Base-by-base conservation (phyloP, 2,888 invertebrate genomes). In the Lymantria monacha region DNA sequence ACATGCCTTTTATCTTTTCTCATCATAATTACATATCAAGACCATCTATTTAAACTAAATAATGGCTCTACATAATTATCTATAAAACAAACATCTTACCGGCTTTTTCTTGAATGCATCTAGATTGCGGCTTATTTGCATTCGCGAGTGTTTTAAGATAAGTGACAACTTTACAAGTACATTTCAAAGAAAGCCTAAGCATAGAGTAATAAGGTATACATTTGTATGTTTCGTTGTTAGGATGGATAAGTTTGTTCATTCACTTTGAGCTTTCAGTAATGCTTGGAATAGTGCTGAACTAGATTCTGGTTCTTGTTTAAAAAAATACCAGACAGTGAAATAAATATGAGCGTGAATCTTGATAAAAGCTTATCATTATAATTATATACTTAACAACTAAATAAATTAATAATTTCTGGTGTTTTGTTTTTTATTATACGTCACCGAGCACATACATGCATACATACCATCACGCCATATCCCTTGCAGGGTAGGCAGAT, bases 121-220 rank as follows among this genome's bases (percentile, higher is more conserved):
- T 46, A 66, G 68, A 68, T 68, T 65, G 68, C 37, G 64, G 66
- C 61, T 59, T 68, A 69, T 72, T 72, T 72, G 68, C 68, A 68
- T 72, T 57, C 30, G 38, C 44, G 58, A 68, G 61, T 69, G 63
- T 72, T 70, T 70, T 61, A 62, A 65, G 52, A 51, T 63, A 66
- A 69, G 59, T 66, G 53, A 38, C 69, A 54, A 63, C 38, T 33
- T 54, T 66, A 43, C 15, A 11, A 1, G 0, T 42, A 33, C 55
- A 3, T 48, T 46, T 13, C 7, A 3, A 0, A 1, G 15, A n/a
- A 30, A 7, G 12, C 42, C 47, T 62, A 51, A 53, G 12, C 0
- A 0, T 3, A 5, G 0, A 0, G 0, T 0, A 0, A 2, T 55
- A 66, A 7, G 33, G 59, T 49, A 10, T 9, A 0, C 41, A 55